phyloP scores from a whole-genome alignment of 2,797 vertebrate species.

The Coccyzus lansbergi region DNA sequence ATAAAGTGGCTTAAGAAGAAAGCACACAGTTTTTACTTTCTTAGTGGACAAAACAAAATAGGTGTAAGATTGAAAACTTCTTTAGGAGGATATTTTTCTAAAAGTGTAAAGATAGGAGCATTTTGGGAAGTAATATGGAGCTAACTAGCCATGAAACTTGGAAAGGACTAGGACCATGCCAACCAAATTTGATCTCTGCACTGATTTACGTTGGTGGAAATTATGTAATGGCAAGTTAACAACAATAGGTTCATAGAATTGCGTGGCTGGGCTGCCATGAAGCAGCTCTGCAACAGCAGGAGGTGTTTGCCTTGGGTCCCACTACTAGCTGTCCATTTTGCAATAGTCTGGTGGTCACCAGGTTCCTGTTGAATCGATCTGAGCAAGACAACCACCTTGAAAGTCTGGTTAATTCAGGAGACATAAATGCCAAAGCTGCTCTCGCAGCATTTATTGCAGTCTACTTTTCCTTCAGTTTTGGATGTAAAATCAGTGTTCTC shows the following conservation, averaged over 20 bases:
- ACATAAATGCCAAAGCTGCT: background rate
- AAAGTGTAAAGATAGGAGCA: background rate
- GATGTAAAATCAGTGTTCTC: background rate
- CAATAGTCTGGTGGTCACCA: rapidly evolving
- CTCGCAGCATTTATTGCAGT: background rate
- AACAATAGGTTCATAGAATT: background rate
- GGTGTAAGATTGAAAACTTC: constrained; percentile 24
- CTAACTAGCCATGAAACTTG: background rate
- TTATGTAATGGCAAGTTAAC: background rate
- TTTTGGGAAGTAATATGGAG: background rate
- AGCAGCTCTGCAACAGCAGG: background rate
- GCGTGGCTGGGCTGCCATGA: background rate
- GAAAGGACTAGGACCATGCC: background rate
- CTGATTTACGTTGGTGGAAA: background rate
- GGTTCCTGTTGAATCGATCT: rapidly evolving
- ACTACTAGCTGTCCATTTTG: background rate
- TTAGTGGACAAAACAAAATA: background rate
- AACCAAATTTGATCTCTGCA: background rate
- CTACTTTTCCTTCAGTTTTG: background rate
- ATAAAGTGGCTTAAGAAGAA: constrained; percentile 77
- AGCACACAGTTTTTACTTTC: constrained; percentile 63
- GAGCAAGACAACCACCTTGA: background rate
- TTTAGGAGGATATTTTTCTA: constrained; percentile 20
- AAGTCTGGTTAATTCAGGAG: background rate
- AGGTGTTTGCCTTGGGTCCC: background rate